phyloP scores from a whole-genome alignment of 1,140 invertebrate genomes.

The Calephelis virginiensis region DNA sequence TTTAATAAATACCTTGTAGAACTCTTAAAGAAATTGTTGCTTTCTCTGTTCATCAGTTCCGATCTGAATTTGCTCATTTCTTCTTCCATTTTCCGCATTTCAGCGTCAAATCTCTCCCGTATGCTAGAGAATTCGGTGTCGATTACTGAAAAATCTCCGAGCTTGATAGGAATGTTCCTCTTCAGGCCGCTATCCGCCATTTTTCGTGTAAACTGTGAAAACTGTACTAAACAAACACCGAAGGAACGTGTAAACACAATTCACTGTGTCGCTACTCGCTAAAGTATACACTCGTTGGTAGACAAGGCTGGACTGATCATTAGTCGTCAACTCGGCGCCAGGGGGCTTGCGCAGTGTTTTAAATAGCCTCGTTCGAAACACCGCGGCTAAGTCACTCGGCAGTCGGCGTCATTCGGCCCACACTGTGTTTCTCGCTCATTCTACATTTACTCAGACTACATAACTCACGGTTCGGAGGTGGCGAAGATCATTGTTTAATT shows the following conservation, averaged over 20 bases:
- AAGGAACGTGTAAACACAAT: conserved; percentile 64
- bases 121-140: conserved; percentile 98
- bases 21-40: conserved; percentile 93
- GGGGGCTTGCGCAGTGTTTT: conserved; percentile 77
- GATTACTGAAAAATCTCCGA: conserved; percentile 96
- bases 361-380: conserved; percentile 75
- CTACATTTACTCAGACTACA: conserved; percentile 49
- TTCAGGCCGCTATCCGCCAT: conserved; percentile 89
- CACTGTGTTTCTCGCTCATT: conserved; percentile 75
- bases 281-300: conserved; percentile 49
- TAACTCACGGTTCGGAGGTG: conserved; percentile 41
- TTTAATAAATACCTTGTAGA: conserved; percentile 85
- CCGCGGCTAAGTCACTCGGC: conserved; percentile 57
- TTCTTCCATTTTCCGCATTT: conserved; percentile 99
- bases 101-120: conserved; percentile 95
- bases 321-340: conserved; percentile 73
- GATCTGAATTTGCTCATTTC: conserved; percentile 97
- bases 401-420: conserved; percentile 71
- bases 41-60: conserved; percentile 94
- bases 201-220: conserved; percentile 61
- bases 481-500: conserved; percentile 53
- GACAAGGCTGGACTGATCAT: conserved; percentile 75
- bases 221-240: conserved; percentile 73
- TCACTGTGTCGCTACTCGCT: conserved; percentile 53
- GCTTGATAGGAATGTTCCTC: conserved; percentile 94